phyloP scores from a whole-genome alignment of 37 sponge, comb jelly and placozoan species.

The Eunapius fragilis region DNA sequence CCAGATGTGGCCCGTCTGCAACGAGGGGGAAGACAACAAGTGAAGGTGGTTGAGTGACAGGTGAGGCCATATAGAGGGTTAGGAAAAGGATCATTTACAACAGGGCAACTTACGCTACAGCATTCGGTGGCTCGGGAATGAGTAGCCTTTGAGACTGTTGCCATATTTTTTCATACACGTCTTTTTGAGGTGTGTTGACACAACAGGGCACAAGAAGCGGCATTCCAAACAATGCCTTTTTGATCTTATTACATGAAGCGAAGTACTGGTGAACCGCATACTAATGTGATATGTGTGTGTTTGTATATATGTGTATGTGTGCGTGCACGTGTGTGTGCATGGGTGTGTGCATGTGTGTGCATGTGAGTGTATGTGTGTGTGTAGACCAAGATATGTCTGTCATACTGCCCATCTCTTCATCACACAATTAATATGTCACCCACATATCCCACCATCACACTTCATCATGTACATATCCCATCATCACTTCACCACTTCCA shows the following conservation, averaged over 20 bases:
- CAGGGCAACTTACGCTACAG: conserved; percentile 5
- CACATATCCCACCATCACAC: too few species aligned
- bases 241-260: conserved; percentile 69
- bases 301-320: background rate
- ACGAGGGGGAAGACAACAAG: background rate
- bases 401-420: background rate
- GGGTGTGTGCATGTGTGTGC: background rate
- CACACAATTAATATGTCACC: background rate
- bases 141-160: conserved; percentile 68
- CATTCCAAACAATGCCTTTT: conserved; percentile 72
- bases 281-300: conserved; percentile 24
- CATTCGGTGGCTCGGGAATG: conserved; percentile 55
- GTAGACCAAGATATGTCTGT: background rate
- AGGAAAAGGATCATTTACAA: background rate
- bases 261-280: conserved; percentile 66
- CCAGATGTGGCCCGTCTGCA: background rate
- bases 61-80: background rate
- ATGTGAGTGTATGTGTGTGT: background rate
- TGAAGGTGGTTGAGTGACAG: background rate
- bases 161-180: conserved; percentile 80
- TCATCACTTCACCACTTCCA: too few species aligned
- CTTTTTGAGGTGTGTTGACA: conserved; percentile 21
- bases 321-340: background rate
- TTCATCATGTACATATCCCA: too few species aligned
- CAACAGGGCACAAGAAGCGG: conserved; percentile 84